Conservation (phyloP, 2,888 invertebrate genomes). For the Brachycybe producta region DNA sequence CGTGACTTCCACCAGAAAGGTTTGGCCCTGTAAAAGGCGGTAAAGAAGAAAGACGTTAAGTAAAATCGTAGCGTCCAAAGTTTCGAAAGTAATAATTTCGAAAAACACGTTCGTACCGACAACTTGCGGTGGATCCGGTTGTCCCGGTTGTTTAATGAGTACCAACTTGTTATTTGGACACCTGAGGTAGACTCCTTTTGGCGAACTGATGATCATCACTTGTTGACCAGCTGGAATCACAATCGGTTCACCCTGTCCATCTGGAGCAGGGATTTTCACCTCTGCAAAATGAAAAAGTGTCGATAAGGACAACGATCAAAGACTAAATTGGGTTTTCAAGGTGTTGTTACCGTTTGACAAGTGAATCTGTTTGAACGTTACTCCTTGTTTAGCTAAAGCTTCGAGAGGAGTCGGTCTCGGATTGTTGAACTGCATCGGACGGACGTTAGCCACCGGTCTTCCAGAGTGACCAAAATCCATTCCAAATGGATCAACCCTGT, state of each 20-base stretch:
- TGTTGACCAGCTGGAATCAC: conserved; percentile 85
- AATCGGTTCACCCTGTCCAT: conserved; percentile 78
- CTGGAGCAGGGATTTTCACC: conserved; percentile 83
- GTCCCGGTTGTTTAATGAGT: no score
- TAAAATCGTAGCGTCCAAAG: no score
- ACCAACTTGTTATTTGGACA: conserved; percentile 88
- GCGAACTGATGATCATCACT: conserved; percentile 85
- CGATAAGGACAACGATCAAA: conserved; percentile 13
- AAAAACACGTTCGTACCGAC: no score
- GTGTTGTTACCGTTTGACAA: conserved; percentile 55
- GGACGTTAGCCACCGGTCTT: conserved; percentile 42
- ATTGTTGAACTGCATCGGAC: conserved; percentile 61
- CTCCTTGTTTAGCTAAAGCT: conserved; percentile 51
- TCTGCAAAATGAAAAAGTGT: conserved; percentile 39
- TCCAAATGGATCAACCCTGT: conserved; percentile 4
- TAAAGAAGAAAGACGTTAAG: no score
- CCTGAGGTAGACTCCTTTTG: conserved; percentile 92
- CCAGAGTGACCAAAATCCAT: background rate
- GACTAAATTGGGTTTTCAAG: background rate
- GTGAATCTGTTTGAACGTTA: conserved; percentile 90
- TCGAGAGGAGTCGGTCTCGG: conserved; percentile 22
- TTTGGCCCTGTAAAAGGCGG: no score
- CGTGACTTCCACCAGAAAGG: no score
- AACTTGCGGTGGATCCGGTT: no score
- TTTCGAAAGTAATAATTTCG: no score